Evolutionary conservation across 2,888 invertebrate species (phyloP), one percentile per base, ranked within the genome.

Genomic region (Octonoba sinensis): DNA sequence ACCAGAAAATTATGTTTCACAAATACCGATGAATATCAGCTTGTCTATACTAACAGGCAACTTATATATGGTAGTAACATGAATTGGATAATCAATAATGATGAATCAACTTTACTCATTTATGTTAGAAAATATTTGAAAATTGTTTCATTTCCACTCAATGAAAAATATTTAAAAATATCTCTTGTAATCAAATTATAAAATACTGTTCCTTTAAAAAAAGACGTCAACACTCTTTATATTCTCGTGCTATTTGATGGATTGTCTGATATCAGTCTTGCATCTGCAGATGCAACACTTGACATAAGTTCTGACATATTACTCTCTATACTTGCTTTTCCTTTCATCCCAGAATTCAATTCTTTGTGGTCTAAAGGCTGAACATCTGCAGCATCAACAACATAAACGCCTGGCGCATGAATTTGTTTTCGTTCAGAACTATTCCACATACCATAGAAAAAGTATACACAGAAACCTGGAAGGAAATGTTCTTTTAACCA

Each of bases 361-460:
- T 24, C 66, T 60, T 60, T 66, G 22, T 66, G 49, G 0, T 67
- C 81, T 59, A 74, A 44, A 3, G 71, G 51, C 18, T 75, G 69
- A 2, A 54, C 24, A 13, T 74, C 73, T 16, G 69, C 67, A 44
- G 51, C 64, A 57, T 75, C 81, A 12, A 82, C 57, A 59, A 65
- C 60, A 54, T 57, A 82, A 0, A 82, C 70, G 3, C 44, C 46
- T n/a, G 54, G 46, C 4, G 51, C 36, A 15, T 59, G 49, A 15
- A n/a, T 44, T 3, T 46, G 57, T 51, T 75, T 82, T 46, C 85
- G 82, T 59, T 85, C 85, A 49, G 84, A 83, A 56, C 85, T 85
- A 59, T 84, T 79, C 84, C 84, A 84, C 20, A 85, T 57, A 13
- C 85, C 85, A 49, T 85, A 85, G 60, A 78, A 78, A 66, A 85